A percentile compares a stretch with the other conserved stretches of the same genome.
Evolutionary conservation across 2,888 invertebrate genomes (phyloP).

Genomic region (Tachina grossa): DNA sequence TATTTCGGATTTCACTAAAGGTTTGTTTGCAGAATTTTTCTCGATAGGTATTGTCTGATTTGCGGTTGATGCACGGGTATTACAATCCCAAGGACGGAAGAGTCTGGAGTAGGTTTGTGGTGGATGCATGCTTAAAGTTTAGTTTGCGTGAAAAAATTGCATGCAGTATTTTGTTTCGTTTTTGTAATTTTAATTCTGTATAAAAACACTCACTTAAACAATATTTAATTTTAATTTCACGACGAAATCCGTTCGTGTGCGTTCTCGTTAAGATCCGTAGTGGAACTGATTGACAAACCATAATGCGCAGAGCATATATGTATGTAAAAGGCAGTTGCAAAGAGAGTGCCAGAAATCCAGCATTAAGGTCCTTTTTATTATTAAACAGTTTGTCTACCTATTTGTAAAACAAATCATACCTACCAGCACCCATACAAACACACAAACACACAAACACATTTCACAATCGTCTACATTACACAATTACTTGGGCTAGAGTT

Average conservation of each 20-base stretch:
- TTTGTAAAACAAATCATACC: constrained; percentile 56
- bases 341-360: constrained; percentile 50
- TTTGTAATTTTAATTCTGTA: neutral
- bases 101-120: constrained; percentile 84
- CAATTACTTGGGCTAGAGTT: constrained; percentile 55
- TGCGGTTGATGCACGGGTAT: constrained; percentile 64
- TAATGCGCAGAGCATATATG: constrained; percentile 74
- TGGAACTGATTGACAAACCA: constrained; percentile 78
- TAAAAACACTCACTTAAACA: constrained; percentile 64
- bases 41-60: constrained; percentile 16
- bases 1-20: constrained; percentile 51
- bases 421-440: constrained; percentile 27
- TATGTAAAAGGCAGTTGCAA: constrained; percentile 78
- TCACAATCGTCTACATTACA: constrained; percentile 35
- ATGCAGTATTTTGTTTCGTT: constrained; percentile 40
- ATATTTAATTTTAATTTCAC: neutral
- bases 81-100: constrained; percentile 86
- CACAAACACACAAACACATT: constrained; percentile 9
- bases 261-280: constrained; percentile 78
- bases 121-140: constrained; percentile 78
- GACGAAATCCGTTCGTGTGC: constrained; percentile 70
- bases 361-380: constrained; percentile 63
- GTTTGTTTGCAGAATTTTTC: neutral
- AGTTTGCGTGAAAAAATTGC: constrained; percentile 40
- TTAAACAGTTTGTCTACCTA: constrained; percentile 61